phyloP scores from a whole-genome alignment of 2,888 invertebrate species.

The Peribatodes rhomboidaria region DNA sequence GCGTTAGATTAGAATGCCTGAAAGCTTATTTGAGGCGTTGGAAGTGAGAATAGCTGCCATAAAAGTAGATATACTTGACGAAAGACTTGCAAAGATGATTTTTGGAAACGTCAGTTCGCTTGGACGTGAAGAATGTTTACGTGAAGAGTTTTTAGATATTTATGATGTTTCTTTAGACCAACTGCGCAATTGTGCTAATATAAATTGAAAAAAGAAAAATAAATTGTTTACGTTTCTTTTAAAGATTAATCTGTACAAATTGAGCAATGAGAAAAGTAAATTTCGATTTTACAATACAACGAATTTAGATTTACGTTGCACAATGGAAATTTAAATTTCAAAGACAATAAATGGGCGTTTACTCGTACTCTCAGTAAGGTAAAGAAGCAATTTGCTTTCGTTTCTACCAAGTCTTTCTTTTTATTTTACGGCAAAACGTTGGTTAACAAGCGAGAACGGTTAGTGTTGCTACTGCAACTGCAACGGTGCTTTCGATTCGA shows the following conservation, averaged over 20 bases:
- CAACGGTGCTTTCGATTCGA: neutral
- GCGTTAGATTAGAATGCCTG: conserved; percentile 2
- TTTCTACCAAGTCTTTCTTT: conserved; percentile 3
- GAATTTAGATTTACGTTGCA: conserved; percentile 1
- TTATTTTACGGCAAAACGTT: neutral
- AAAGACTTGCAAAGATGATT: neutral
- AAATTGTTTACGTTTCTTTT: neutral
- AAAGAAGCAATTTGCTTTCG: conserved; percentile 8
- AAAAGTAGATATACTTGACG: neutral
- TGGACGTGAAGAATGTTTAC: neutral
- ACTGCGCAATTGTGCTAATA: no score
- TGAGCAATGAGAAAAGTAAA: conserved; percentile 1
- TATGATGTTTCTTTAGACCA: neutral
- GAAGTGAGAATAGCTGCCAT: neutral
- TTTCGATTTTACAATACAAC: neutral
- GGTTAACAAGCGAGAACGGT: neutral
- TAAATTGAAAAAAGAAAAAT: neutral
- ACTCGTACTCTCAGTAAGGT: neutral
- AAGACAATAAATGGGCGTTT: conserved; percentile 4
- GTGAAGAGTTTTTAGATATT: neutral
- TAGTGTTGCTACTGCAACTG: neutral
- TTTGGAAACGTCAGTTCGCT: neutral
- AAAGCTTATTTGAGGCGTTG: neutral
- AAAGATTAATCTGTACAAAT: neutral
- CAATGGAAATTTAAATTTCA: conserved; percentile 13